Percentiles rank a stretch among this genome's conserved stretches.
Conservation (phyloP, 1,140 invertebrate genomes). For the Lordiphosa clarofinis region DNA sequence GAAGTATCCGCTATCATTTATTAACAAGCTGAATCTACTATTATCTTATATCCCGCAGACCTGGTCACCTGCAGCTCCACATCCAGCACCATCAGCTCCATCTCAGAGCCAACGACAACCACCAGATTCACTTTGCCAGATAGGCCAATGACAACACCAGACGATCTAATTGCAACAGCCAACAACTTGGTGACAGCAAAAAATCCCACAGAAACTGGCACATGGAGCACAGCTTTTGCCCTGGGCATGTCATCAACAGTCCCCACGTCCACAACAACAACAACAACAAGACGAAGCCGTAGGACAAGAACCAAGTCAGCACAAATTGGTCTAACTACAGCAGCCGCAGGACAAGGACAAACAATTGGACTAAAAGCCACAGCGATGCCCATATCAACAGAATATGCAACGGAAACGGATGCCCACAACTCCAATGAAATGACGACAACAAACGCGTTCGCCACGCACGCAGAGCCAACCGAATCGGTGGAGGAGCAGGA, state of each 20-base stretch:
- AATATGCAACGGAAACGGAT: constrained; percentile 64
- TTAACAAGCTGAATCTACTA: neutral
- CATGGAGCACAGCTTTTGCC: constrained; percentile 25
- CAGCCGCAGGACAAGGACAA: constrained; percentile 7
- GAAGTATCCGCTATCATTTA: no score
- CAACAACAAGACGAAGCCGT: constrained; percentile 7
- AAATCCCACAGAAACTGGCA: constrained; percentile 34
- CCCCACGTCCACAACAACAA: constrained; percentile 30
- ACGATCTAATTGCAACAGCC: constrained; percentile 75
- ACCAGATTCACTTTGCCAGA: constrained; percentile 69
- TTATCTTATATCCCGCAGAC: constrained; percentile 41
- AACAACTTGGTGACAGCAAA: constrained; percentile 62
- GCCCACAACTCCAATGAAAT: constrained; percentile 60
- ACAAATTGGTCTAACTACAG: constrained; percentile 67
- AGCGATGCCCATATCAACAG: constrained; percentile 66
- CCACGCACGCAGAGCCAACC: neutral
- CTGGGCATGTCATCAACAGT: constrained; percentile 57
- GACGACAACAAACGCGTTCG: constrained; percentile 2
- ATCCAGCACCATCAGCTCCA: constrained; percentile 2
- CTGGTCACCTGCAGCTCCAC: constrained; percentile 54
- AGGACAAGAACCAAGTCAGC: constrained; percentile 44
- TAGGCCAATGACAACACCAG: constrained; percentile 74
- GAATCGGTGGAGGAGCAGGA: neutral
- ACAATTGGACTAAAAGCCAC: constrained; percentile 6
- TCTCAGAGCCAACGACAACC: constrained; percentile 38